phyloP scores from a whole-genome alignment of 53 echinoderm and acorn worm species.

The Patiria pectinifera region DNA sequence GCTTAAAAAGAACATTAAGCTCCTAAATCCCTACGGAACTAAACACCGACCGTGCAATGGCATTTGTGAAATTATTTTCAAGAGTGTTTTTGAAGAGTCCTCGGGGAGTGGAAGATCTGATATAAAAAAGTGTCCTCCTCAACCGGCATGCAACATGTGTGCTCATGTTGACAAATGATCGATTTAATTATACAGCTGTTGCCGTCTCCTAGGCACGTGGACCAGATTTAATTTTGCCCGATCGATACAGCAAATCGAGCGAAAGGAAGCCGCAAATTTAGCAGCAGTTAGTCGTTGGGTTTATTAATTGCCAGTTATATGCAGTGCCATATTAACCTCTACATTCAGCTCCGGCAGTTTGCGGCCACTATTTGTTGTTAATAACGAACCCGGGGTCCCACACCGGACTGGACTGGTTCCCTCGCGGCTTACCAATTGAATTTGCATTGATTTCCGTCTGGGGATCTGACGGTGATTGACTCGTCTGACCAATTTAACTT shows the following conservation, averaged over 20 bases:
- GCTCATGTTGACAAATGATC: neutral
- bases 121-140: neutral
- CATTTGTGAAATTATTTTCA: neutral
- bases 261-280: neutral
- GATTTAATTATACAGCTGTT: slow-evolving; percentile 34
- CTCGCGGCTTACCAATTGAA: neutral
- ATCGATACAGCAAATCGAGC: slow-evolving; percentile 20
- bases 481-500: neutral
- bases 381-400: neutral
- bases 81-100: neutral
- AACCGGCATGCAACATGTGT: neutral
- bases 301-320: slow-evolving; percentile 1
- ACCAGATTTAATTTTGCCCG: slow-evolving; percentile 17
- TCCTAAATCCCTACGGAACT: no score
- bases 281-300: neutral
- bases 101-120: neutral
- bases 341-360: neutral
- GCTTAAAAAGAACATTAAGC: no score
- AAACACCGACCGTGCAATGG: no score
- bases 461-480: neutral
- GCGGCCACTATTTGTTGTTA: neutral
- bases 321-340: neutral
- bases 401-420: neutral
- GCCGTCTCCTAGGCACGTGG: neutral
- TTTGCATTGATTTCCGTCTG: slow-evolving; percentile 7